Percentiles rank a stretch among this genome's conserved stretches.
Evolutionary conservation across 2,888 invertebrate genomes (phyloP).

Genomic region (Baronia brevicornis): DNA sequence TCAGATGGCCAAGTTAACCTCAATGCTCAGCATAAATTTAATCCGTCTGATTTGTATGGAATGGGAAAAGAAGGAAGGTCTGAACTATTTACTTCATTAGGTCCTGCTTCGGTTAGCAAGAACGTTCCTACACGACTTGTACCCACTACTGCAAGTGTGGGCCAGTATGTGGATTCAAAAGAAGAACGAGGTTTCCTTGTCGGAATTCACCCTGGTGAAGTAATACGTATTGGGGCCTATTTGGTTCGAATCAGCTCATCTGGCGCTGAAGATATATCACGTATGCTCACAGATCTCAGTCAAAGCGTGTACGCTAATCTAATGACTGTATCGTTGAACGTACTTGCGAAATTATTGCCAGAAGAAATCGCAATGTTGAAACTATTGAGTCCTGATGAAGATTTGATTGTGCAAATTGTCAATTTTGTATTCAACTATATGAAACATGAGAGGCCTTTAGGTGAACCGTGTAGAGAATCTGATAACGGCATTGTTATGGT

Average conservation of each 20-base stretch:
- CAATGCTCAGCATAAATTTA: conserved; percentile 57
- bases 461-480: conserved; percentile 36
- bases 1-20: conserved; percentile 60
- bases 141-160: conserved; percentile 32
- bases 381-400: conserved; percentile 55
- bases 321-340: conserved; percentile 55
- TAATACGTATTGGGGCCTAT: conserved; percentile 49
- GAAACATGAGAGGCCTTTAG: conserved; percentile 53
- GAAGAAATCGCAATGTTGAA: conserved; percentile 49
- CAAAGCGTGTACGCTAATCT: conserved; percentile 53
- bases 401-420: conserved; percentile 56
- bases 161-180: conserved; percentile 27
- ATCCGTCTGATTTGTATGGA: conserved; percentile 48
- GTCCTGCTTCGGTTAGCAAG: conserved; percentile 36
- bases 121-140: conserved; percentile 48
- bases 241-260: conserved; percentile 50
- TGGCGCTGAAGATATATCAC: conserved; percentile 51
- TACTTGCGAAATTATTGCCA: conserved; percentile 48
- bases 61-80: conserved; percentile 45
- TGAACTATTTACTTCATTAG: conserved; percentile 47
- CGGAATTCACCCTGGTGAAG: conserved; percentile 56
- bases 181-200: conserved; percentile 37
- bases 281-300: conserved; percentile 48
- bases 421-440: conserved; percentile 61
- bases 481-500: conserved; percentile 54